These are phyloP conservation scores for Rostrhamus sociabilis DNA, from an alignment of 2,797 vertebrate species.

Conservation along the genomic window DNA sequence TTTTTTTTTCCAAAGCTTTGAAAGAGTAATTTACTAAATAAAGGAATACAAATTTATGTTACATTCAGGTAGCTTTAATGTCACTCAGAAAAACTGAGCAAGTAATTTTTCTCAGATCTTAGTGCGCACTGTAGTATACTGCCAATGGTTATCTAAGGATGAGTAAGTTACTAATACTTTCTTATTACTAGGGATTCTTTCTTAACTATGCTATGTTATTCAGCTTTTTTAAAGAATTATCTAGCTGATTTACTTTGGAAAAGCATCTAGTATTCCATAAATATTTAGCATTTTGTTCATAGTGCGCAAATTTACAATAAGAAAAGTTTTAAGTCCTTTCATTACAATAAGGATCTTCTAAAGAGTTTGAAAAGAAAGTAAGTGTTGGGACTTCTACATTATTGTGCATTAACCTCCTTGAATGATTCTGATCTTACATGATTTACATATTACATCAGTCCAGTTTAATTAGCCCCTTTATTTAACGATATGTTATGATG, in stretches of 20 bases:
- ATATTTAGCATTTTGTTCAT: background rate
- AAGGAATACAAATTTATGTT: background rate
- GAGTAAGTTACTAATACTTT: background rate
- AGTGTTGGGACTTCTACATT: background rate
- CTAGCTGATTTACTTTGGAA: background rate
- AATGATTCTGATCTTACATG: background rate
- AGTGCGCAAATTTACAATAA: background rate
- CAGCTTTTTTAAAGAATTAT: background rate
- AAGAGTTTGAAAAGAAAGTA: background rate
- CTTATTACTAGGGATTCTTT: background rate
- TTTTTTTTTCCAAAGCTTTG: background rate
- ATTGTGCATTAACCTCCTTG: background rate
- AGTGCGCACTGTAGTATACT: background rate
- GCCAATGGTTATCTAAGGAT: background rate
- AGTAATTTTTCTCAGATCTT: background rate
- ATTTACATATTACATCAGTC: background rate
- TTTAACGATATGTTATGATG: background rate
- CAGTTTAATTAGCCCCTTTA: background rate
- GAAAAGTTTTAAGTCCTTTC: background rate
- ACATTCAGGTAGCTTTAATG: background rate
- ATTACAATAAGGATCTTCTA: background rate
- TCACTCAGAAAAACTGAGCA: background rate
- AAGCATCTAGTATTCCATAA: background rate
- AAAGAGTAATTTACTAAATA: background rate
- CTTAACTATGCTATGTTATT: background rate